These are phyloP conservation scores for Cryptocheilus praepositus DNA, from an alignment of 2,888 invertebrate genomes.

Conservation along the genomic window DNA sequence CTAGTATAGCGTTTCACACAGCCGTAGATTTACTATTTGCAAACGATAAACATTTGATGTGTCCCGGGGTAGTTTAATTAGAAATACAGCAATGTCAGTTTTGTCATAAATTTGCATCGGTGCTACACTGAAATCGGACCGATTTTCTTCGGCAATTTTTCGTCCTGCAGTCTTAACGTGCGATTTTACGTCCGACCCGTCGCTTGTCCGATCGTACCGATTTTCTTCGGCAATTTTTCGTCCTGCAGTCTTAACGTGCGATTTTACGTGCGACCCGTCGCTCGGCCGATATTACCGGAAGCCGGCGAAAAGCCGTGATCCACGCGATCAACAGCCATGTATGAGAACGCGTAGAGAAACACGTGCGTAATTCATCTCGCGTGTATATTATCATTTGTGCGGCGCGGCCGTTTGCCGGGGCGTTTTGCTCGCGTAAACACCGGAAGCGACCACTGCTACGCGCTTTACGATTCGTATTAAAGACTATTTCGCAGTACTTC, in stretches of 20 bases:
- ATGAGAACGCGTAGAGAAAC: conserved; percentile 9
- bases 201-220: no score
- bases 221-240: no score
- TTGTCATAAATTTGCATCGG: no score
- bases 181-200: neutral
- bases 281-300: conserved; percentile 33
- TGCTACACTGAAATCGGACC: no score
- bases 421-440: conserved; percentile 45
- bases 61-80: no score
- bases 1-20: no score
- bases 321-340: conserved; percentile 28
- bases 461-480: conserved; percentile 15
- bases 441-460: conserved; percentile 42
- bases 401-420: conserved; percentile 20
- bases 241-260: no score
- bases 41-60: no score
- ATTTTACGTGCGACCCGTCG: neutral
- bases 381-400: conserved; percentile 47
- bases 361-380: conserved; percentile 39
- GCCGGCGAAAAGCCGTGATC: conserved; percentile 27
- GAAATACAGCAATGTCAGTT: no score
- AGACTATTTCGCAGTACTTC: conserved; percentile 33
- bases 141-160: no score
- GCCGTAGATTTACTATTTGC: no score
- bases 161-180: no score